Base-by-base conservation (phyloP, 2,888 invertebrate species). In the Carcina quercana region DNA sequence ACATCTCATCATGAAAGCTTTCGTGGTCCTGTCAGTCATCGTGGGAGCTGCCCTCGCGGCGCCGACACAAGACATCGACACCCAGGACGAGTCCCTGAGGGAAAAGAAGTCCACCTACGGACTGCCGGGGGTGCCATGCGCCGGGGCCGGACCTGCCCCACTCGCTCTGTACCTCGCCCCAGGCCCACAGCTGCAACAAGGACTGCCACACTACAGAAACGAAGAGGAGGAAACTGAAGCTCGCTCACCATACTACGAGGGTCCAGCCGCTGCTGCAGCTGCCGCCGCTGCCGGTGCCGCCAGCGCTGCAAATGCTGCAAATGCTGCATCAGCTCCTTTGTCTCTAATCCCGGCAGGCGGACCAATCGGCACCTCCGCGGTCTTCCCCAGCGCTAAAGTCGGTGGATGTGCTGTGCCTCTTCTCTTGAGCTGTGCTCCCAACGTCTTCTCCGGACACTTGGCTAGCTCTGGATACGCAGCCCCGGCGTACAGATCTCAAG, bases 381-480 rank as follows among this genome's bases (percentile, higher is more conserved):
- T 53, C n/a, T 56, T 56, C 43, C 53, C 56, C 2, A 35, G 45
- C 24, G 50, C 52, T 4, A 44, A 47, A 10, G 28, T 50, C 1
- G 45, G 51, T 1, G 46, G 43, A 3, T 53, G 56, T 39, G 46
- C 42, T 12, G 32, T 53, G 2, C 62, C 62, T 1, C 28, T 60
- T 2, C 53, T 63, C 3, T 43, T 63, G 2, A 57, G 50, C 42
- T 61, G 62, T 31, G 40, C 56, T 3, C 59, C 62, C 0, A 47
- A 50, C 21, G 51, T 60, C 0, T 40, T 47, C 7, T 28, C 47
- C 8, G 60, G 62, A 1, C 50, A 53, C 22, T 22, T 60, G 26
- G 36, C 43, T 2, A 30, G 35, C 15, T 10, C 32, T 5, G 32
- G 13, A n/a, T 10, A n/a, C 5, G 20, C 30, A 2, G 12, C 17